Conservation (phyloP, 2,113 vertebrate genomes). For the Kobus ellipsiprymnus region DNA sequence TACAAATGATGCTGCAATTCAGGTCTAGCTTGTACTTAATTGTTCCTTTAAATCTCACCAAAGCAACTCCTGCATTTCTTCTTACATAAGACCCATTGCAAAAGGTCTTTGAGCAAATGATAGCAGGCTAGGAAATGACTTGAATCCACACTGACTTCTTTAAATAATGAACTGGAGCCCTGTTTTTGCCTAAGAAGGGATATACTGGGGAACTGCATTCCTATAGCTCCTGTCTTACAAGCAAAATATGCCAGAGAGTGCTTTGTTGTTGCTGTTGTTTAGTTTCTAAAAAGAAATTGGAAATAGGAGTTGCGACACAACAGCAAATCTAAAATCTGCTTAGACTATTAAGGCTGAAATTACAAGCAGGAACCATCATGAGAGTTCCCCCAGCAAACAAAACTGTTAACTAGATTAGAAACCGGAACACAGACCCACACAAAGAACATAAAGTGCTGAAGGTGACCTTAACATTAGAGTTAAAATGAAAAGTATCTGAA, state of each 20-base stretch:
- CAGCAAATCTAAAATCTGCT: not conserved
- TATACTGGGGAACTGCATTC: not conserved
- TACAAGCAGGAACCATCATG: not conserved
- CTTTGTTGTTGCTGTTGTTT: not conserved
- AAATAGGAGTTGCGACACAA: not conserved
- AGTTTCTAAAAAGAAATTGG: not conserved
- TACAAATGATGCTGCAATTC: not conserved
- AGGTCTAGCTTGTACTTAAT: not conserved
- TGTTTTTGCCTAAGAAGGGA: not conserved
- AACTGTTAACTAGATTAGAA: not conserved
- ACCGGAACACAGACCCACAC: not conserved
- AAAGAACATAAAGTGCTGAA: slow-evolving; percentile 1
- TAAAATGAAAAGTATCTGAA: slow-evolving; percentile 7
- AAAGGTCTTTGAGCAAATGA: slow-evolving; percentile 26
- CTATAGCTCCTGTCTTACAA: not conserved
- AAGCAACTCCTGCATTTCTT: not conserved
- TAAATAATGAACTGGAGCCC: not conserved
- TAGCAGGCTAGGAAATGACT: slow-evolving; percentile 21
- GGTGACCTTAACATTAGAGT: not conserved
- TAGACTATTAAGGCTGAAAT: not conserved
- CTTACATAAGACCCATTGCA: slow-evolving; percentile 23
- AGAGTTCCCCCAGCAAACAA: not conserved
- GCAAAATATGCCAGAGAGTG: not conserved
- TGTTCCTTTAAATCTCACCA: slow-evolving; percentile 42
- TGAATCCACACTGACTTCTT: not conserved